Evolutionary conservation across 2,888 invertebrate genomes (phyloP).

Genomic region (Tubulanus polymorphus): DNA sequence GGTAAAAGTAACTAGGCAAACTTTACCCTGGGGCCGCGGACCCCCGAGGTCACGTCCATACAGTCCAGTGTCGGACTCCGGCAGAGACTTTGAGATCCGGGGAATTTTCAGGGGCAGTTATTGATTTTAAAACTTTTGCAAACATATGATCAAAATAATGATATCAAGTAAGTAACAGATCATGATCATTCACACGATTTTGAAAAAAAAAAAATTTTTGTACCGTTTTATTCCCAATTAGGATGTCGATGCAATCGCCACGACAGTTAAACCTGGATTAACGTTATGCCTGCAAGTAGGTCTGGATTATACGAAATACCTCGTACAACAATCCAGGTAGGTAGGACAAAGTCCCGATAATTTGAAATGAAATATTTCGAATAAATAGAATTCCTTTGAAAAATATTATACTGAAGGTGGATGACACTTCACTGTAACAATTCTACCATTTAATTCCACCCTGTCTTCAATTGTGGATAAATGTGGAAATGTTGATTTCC

Average conservation of each 20-base stretch:
- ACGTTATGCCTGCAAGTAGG: constrained; percentile 75
- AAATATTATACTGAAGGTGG: not conserved
- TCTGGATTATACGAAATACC: constrained; percentile 72
- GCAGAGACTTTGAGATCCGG: too few relatives aligned
- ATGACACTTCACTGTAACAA: not conserved
- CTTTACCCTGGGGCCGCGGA: too few relatives aligned
- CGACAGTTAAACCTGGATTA: constrained; percentile 87
- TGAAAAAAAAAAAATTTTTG: too few relatives aligned
- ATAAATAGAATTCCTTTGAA: not conserved
- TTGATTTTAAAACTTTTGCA: too few relatives aligned
- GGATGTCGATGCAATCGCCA: constrained; percentile 81
- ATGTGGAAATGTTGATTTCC: not conserved
- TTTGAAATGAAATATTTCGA: constrained; percentile 1
- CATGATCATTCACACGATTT: too few relatives aligned
- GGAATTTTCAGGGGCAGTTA: too few relatives aligned
- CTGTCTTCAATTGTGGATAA: not conserved
- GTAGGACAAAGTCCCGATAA: constrained; percentile 12
- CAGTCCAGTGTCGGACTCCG: too few relatives aligned
- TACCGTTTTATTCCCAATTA: constrained; percentile 48
- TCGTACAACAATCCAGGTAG: constrained; percentile 59
- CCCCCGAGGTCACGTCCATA: too few relatives aligned
- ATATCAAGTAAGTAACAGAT: too few relatives aligned
- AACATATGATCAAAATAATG: too few relatives aligned
- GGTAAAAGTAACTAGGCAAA: too few relatives aligned
- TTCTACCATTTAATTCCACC: not conserved